A percentile compares a stretch with the other conserved stretches of the same genome.
Conservation (phyloP, 2,797 vertebrate genomes). For the Pipistrellus pygmaeus region DNA sequence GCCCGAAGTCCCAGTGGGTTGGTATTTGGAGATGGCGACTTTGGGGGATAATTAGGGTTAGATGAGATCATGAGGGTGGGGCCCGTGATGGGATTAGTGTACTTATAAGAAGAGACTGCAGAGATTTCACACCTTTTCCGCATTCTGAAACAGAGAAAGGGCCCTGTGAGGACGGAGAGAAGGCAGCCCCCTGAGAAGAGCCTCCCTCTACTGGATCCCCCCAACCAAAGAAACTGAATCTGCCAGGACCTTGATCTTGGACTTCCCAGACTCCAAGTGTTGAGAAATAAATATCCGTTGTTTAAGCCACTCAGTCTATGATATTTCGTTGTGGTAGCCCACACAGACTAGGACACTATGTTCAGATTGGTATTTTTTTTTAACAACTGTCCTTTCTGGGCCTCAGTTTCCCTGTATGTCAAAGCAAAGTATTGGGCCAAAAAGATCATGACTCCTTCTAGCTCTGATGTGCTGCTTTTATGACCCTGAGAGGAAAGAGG, state of each 20-base stretch:
- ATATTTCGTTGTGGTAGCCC: neutral
- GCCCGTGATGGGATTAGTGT: neutral
- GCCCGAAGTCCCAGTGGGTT: neutral
- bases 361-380: neutral
- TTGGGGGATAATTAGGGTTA: neutral
- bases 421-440: neutral
- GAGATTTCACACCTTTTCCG: neutral
- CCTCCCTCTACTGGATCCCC: neutral
- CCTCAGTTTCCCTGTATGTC: neutral
- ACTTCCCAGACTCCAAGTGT: neutral
- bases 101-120: neutral
- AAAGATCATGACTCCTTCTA: neutral
- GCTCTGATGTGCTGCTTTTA: neutral
- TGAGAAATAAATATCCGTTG: neutral
- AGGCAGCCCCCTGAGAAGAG: neutral
- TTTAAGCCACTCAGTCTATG: neutral
- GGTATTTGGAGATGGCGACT: neutral
- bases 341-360: neutral
- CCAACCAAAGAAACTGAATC: neutral
- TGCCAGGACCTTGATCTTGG: neutral
- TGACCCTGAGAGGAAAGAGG: neutral
- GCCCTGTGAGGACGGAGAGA: neutral
- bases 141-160: neutral
- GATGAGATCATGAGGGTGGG: neutral
- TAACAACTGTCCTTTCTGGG: neutral